These are phyloP conservation scores for Cataglyphis altisquamis DNA, from an alignment of 2,888 invertebrate species.

Conservation along the genomic window DNA sequence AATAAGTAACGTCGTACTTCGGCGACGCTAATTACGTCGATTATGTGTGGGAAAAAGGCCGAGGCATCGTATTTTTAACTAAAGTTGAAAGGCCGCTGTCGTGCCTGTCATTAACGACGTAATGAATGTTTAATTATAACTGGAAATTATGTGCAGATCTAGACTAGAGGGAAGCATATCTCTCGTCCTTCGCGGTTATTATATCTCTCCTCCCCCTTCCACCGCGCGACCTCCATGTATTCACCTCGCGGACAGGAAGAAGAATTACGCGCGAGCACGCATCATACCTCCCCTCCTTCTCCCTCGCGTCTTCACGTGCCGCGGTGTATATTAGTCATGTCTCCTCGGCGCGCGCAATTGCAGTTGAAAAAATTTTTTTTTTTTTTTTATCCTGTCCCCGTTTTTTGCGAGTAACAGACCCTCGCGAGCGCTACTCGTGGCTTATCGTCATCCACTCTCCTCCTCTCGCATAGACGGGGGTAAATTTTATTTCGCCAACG, in stretches of 20 bases:
- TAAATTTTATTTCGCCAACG: slow-evolving; percentile 29
- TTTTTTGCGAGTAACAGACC: slow-evolving; percentile 32
- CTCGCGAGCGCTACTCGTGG: slow-evolving; percentile 25
- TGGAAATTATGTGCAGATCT: slow-evolving; percentile 18
- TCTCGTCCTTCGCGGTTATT: slow-evolving; percentile 23
- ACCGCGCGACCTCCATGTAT: slow-evolving; percentile 1
- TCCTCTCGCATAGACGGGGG: not conserved
- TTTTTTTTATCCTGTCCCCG: slow-evolving; percentile 57
- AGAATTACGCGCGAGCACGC: slow-evolving; percentile 59
- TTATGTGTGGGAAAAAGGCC: not conserved
- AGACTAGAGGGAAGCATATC: slow-evolving; percentile 16
- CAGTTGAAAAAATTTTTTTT: slow-evolving; percentile 51
- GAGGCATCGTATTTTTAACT: slow-evolving; percentile 27
- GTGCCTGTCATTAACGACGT: slow-evolving; percentile 35
- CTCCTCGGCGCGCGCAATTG: slow-evolving; percentile 50
- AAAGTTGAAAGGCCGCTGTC: not conserved
- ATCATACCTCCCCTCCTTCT: slow-evolving; percentile 11
- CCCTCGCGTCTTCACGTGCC: slow-evolving; percentile 4
- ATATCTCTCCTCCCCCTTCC: not conserved
- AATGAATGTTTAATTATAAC: slow-evolving; percentile 49
- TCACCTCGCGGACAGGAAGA: slow-evolving; percentile 52
- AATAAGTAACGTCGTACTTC: not conserved
- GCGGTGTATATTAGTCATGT: slow-evolving; percentile 47
- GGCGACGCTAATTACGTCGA: slow-evolving; percentile 10
- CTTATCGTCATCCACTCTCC: slow-evolving; percentile 25